Base-by-base conservation (phyloP, 2,888 invertebrate species). In the Prostheceraeus crozeri region DNA sequence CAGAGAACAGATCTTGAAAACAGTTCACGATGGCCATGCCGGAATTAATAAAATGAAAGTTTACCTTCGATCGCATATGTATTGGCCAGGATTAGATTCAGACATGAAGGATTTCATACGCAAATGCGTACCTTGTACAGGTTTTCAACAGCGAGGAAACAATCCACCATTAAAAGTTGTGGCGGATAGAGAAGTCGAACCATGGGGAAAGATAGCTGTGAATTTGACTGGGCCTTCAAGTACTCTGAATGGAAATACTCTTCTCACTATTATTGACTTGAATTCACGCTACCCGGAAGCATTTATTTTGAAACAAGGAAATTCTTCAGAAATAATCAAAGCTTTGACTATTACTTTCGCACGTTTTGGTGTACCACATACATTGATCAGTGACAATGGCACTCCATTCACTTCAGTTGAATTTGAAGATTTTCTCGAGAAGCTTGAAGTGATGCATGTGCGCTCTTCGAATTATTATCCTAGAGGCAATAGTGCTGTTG, bases 41-140 rank as follows among this genome's bases (percentile, higher is more conserved):
- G 40, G 40, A 16, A 40, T 40, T 21, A 40, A 40, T 40, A 40
- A 40, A 40, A 40, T 40, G n/a, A 40, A 40, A 21, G 40, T 21
- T 40, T 14, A 16, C 16, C 40, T 40, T 14, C 14, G 40, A 21
- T 40, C 40, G 14, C 40, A 40, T 40, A 21, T 40, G 16, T 40
- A 40, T 40, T 40, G 4, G 40, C 40, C 40, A 16, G 40, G 40
- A 16, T 21, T 40, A 16, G 16, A 40, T 40, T 16, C 14, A n/a
- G 6, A 40, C 19, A 21, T 40, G 14, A 21, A 40, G 40, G 6
- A 16, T 4, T 40, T 40, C 19, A 16, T 14, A 16, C 14, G 19
- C 14, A 21, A 40, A 21, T 40, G 40, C 19, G 19, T 40, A 21
- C n/a, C n/a, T n/a, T 40, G 40, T 40, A 40, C 40, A 16, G 19